Evolutionary conservation across 2,113 vertebrate species (phyloP).

Genomic region (Tachycineta bicolor): DNA sequence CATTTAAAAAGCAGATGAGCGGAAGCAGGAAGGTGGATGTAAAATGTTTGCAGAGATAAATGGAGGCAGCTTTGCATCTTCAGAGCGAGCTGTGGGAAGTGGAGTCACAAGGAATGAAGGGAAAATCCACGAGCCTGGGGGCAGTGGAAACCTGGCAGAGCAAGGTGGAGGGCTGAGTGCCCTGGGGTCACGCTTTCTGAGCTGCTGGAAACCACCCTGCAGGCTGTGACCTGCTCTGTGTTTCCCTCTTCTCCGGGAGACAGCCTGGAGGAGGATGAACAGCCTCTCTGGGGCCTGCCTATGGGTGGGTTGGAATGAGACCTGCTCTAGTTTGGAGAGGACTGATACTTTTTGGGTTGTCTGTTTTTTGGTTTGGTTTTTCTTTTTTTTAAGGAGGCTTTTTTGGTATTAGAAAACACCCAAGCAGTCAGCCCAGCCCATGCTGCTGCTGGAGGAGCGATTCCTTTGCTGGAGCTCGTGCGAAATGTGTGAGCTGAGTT

Average conservation of each 20-base stretch:
- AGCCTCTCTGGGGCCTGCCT: not conserved
- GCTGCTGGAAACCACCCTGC: not conserved
- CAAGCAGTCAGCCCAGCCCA: rapidly evolving
- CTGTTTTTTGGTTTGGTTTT: too few relatives aligned
- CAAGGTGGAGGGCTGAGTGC: not conserved
- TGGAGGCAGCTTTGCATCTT: not conserved
- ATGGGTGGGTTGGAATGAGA: not conserved
- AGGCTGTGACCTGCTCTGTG: not conserved
- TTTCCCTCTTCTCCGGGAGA: not conserved
- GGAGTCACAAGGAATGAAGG: not conserved
- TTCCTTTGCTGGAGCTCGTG: not conserved
- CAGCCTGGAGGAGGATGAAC: not conserved
- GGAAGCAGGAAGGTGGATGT: not conserved
- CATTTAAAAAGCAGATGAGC: not conserved
- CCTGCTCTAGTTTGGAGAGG: not conserved
- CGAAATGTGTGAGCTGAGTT: not conserved
- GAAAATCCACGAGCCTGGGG: not conserved
- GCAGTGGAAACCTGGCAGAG: not conserved
- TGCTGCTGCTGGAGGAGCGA: not conserved
- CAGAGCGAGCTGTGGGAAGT: not conserved
- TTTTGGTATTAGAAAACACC: not conserved
- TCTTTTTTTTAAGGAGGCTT: not conserved
- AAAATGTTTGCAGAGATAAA: not conserved
- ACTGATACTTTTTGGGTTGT: not conserved
- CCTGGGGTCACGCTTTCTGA: not conserved